Evolutionary conservation across 1,140 invertebrate genomes (phyloP), one percentile per base, ranked within the genome.

Genomic region (Drosophila albomicans): DNA sequence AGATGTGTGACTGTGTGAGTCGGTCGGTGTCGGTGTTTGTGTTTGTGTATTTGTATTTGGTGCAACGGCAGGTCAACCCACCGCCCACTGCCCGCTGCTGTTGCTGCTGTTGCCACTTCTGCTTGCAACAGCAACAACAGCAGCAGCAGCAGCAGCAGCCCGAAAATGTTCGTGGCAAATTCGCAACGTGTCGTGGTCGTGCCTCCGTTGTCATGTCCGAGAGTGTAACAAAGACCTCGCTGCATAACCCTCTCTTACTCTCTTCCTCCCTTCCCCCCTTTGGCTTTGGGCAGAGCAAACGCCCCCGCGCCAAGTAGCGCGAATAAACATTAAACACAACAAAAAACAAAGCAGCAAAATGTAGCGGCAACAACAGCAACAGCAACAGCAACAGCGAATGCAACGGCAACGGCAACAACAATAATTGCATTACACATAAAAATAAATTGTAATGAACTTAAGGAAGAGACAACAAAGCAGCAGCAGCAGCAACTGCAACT

Each of bases 361-460:
- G 69, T 54, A 49, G 56, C 80, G 58, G 75, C 74, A 78, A 66
- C 78, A 81, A 82, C 75, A 84, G 79, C 78, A 81, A 82, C 75
- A 84, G 79, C 78, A 81, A 82, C 75, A 84, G 79, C 56, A 48
- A 46, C 79, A 52, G 71, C 68, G 74, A 68, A 70, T 66, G 46
- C 70, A 76, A 56, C 69, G 51, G 43, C 70, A 66, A 48, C 74
- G 43, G 49, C 64, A 63, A 75, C 58, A 78, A 80, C 84, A 84
- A 88, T 89, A 88, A 89, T 89, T 89, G 85, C 84, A 88, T 88
- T 89, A 88, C 85, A 88, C 81, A 88, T 88, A 89, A 88, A 89
- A 88, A 89, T 88, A 88, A 88, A 88, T 88, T 88, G 85, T 88
- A 88, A 88, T 88, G 84, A 88, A 88, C 76, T 82, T 78, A 88